A percentile compares a stretch with the other conserved stretches of the same genome.
phyloP scores from a whole-genome alignment of 2,797 vertebrate species.

The Crenuchus spilurus region DNA sequence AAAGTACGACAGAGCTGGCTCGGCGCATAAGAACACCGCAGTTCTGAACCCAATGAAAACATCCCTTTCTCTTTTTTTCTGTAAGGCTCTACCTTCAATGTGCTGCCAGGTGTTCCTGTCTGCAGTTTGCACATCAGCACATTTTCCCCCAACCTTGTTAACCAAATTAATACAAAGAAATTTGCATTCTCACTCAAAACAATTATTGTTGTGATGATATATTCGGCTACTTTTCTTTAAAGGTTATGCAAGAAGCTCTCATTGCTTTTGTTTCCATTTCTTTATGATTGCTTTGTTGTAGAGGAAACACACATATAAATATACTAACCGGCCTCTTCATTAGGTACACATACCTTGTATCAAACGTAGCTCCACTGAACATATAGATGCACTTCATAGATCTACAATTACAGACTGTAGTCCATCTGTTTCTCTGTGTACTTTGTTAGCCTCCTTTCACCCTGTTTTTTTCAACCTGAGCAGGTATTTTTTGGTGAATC shows the following conservation, averaged over 20 bases:
- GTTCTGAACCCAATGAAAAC: neutral
- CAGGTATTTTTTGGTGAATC: no score
- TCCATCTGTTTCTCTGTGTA: no score
- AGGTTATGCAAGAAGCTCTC: slow-evolving; percentile 58
- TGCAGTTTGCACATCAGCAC: slow-evolving; percentile 49
- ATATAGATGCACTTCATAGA: no score
- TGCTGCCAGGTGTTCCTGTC: slow-evolving; percentile 46
- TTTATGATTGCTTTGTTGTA: neutral
- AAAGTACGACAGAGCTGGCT: slow-evolving; percentile 34
- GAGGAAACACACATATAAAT: neutral
- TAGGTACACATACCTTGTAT: no score
- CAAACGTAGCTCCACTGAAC: no score
- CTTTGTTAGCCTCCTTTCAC: no score
- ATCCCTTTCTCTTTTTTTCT: neutral
- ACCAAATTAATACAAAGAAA: slow-evolving; percentile 32
- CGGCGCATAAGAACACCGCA: neutral
- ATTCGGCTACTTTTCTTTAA: slow-evolving; percentile 61
- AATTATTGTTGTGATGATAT: slow-evolving; percentile 59
- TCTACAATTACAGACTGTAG: no score
- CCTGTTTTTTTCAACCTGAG: no score
- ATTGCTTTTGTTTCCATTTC: slow-evolving; percentile 4
- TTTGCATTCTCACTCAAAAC: slow-evolving; percentile 52
- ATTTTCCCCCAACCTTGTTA: slow-evolving; percentile 33
- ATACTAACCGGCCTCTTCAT: no score
- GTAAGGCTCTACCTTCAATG: slow-evolving; percentile 32